Percentiles rank a stretch among this genome's conserved stretches.
These are phyloP conservation scores for Lepidurus couesii DNA, from an alignment of 1,140 invertebrate species.

Conservation along the genomic window DNA sequence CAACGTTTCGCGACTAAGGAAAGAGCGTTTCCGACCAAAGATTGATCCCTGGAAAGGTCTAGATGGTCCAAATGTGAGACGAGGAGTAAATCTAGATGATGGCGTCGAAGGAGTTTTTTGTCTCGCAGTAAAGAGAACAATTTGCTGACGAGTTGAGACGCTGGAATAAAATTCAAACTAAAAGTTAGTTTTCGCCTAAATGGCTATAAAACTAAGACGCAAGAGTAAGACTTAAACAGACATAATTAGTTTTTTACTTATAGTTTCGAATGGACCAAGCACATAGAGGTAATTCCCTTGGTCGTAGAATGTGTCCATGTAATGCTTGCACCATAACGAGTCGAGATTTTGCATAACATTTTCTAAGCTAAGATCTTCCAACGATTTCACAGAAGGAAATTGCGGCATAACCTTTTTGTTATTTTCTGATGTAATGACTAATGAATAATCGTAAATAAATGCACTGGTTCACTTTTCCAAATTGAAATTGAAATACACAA, in stretches of 20 bases:
- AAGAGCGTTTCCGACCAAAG: slow-evolving; percentile 29
- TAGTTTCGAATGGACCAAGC: slow-evolving; percentile 27
- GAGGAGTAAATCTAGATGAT: slow-evolving; percentile 30
- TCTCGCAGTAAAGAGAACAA: slow-evolving; percentile 29
- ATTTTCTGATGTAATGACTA: no score
- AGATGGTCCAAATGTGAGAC: slow-evolving; percentile 24
- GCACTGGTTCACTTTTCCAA: no score
- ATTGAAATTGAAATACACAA: no score
- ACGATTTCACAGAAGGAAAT: background rate
- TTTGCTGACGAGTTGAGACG: slow-evolving; percentile 25
- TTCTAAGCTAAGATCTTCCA: background rate
- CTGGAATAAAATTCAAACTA: slow-evolving; percentile 25
- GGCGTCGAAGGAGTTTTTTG: slow-evolving; percentile 30
- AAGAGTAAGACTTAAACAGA: background rate
- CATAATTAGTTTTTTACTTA: slow-evolving; percentile 10
- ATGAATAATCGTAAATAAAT: no score
- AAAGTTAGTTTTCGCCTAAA: background rate
- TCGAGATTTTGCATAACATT: slow-evolving; percentile 30
- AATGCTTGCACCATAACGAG: slow-evolving; percentile 29
- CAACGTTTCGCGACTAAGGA: slow-evolving; percentile 28
- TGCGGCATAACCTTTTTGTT: background rate
- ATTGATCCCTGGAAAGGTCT: slow-evolving; percentile 31
- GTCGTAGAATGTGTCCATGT: slow-evolving; percentile 27
- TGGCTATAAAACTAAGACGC: no score
- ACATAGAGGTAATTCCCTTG: slow-evolving; percentile 24